These are phyloP conservation scores for Pristionchus arcanus DNA, from an alignment of 2,888 invertebrate genomes.

Conservation along the genomic window DNA sequence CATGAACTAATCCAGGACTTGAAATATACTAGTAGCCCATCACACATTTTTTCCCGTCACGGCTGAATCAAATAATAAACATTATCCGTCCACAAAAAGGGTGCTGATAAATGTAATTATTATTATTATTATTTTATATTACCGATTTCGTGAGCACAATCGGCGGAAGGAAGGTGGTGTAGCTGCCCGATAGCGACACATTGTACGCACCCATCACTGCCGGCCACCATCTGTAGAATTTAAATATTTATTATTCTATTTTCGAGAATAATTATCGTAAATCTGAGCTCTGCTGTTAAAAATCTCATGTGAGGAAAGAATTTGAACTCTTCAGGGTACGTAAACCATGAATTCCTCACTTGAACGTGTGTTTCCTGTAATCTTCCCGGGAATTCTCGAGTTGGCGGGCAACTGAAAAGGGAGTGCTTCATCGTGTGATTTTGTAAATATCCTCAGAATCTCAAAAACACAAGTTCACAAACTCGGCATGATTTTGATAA, in stretches of 20 bases:
- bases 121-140: too few relatives aligned
- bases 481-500: too few relatives aligned
- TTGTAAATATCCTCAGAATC: neutral
- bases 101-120: too few relatives aligned
- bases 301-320: too few relatives aligned
- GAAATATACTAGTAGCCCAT: too few relatives aligned
- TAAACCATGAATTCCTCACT: slow-evolving; percentile 29
- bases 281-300: too few relatives aligned
- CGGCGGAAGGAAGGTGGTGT: slow-evolving; percentile 81
- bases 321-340: neutral
- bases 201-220: slow-evolving; percentile 93
- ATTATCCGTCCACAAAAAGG: too few relatives aligned
- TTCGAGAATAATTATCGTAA: neutral
- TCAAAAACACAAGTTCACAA: too few relatives aligned
- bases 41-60: too few relatives aligned
- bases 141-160: slow-evolving; percentile 80
- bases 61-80: too few relatives aligned
- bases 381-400: slow-evolving; percentile 70
- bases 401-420: slow-evolving; percentile 66
- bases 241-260: neutral
- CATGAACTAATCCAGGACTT: too few relatives aligned
- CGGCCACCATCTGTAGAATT: slow-evolving; percentile 88
- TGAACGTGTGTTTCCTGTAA: slow-evolving; percentile 74
- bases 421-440: neutral
- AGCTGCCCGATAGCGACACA: slow-evolving; percentile 88